Percentiles rank a stretch among this genome's conserved stretches.
Conservation (phyloP, 2,113 vertebrate species). For the Halichoerus grypus region DNA sequence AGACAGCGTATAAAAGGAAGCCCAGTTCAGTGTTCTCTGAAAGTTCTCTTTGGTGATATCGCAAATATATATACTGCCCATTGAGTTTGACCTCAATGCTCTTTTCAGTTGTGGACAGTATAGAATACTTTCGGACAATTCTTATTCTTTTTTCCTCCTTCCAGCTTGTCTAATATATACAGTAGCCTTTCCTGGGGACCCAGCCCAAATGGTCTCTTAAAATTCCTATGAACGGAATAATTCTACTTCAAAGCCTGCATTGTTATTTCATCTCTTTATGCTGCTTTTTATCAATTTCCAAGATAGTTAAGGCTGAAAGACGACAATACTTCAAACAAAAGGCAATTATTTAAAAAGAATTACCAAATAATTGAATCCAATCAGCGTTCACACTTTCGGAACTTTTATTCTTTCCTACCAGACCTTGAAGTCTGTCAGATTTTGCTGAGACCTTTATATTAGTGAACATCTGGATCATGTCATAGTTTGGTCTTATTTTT, state of each 20-base stretch:
- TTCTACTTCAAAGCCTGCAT: slow-evolving; percentile 63
- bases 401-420: slow-evolving; percentile 49
- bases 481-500: slow-evolving; percentile 69
- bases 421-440: slow-evolving; percentile 59
- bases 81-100: background rate
- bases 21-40: background rate
- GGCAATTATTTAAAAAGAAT: slow-evolving; percentile 68
- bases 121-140: background rate
- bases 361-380: slow-evolving; percentile 65
- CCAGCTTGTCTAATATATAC: background rate
- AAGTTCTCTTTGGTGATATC: background rate
- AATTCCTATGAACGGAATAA: slow-evolving; percentile 6
- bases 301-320: slow-evolving; percentile 71
- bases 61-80: too few species aligned
- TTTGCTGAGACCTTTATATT: slow-evolving; percentile 56
- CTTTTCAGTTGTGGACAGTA: background rate
- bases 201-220: background rate
- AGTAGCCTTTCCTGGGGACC: background rate
- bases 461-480: slow-evolving; percentile 78
- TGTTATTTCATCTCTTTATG: slow-evolving; percentile 66
- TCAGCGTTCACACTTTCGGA: slow-evolving; percentile 58
- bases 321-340: slow-evolving; percentile 74
- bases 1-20: background rate
- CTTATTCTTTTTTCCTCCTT: background rate
- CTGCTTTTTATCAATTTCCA: slow-evolving; percentile 77